Conservation (phyloP, 2,888 invertebrate species). For the Drosophila paucipuncta region DNA sequence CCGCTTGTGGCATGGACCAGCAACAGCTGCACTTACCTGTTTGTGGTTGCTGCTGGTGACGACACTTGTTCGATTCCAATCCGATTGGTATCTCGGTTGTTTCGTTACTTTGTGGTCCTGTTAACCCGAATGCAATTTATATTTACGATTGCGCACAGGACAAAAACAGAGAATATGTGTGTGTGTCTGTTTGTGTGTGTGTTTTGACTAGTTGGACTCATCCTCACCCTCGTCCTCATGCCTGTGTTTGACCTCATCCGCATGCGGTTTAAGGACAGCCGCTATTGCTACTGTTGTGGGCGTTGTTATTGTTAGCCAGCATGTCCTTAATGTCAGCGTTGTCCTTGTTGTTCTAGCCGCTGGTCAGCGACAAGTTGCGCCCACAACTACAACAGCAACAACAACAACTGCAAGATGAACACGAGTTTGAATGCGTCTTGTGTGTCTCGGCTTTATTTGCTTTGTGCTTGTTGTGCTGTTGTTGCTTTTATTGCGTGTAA, state of each 20-base stretch:
- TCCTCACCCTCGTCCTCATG: constrained; percentile 6
- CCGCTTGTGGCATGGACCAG: neutral
- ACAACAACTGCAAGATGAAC: constrained; percentile 2
- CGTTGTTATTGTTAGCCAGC: constrained; percentile 55
- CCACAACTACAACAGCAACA: constrained; percentile 23
- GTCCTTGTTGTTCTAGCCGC: constrained; percentile 36
- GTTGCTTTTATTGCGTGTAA: constrained; percentile 68
- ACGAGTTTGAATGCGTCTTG: neutral
- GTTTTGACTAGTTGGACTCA: constrained; percentile 43
- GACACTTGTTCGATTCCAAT: constrained; percentile 44
- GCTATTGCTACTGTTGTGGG: constrained; percentile 59
- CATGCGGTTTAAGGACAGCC: constrained; percentile 33
- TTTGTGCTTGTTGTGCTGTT: constrained; percentile 21
- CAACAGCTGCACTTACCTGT: constrained; percentile 35
- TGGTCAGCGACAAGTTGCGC: constrained; percentile 51
- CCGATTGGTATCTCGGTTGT: constrained; percentile 36
- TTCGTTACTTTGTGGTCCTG: constrained; percentile 9
- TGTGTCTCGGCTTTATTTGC: constrained; percentile 33
- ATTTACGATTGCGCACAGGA: constrained; percentile 49
- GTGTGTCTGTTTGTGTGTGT: constrained; percentile 4
- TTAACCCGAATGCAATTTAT: constrained; percentile 33
- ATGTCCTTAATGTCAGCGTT: constrained; percentile 52
- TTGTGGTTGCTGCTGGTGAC: constrained; percentile 7
- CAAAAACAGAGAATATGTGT: constrained; percentile 26
- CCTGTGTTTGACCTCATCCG: constrained; percentile 5